phyloP scores from a whole-genome alignment of 2,888 invertebrate genomes.

The Bugula neritina region DNA sequence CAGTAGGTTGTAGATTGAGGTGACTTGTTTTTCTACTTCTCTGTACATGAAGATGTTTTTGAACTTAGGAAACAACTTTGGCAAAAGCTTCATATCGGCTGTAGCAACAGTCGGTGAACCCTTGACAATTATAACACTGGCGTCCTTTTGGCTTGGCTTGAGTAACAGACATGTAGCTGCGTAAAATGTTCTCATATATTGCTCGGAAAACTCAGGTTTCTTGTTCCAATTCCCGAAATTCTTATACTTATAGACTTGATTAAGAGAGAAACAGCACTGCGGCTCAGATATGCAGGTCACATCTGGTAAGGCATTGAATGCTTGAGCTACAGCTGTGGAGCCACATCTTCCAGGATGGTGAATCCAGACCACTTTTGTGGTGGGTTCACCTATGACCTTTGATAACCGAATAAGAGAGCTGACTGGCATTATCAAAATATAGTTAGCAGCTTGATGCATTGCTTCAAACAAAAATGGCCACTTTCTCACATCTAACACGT shows the following conservation, averaged over 20 bases:
- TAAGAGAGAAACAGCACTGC: not conserved
- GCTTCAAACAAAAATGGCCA: not conserved
- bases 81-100: not conserved
- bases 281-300: not conserved
- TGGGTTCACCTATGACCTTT: not conserved
- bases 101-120: not conserved
- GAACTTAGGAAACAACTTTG: not conserved
- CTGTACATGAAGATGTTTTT: not conserved
- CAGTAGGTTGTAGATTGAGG: not conserved
- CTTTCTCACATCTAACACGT: not conserved
- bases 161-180: not conserved
- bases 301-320: conserved; percentile 14
- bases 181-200: not conserved
- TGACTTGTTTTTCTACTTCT: not conserved
- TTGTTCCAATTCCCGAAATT: not conserved
- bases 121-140: not conserved
- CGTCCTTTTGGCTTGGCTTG: not conserved
- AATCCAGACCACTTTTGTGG: not conserved
- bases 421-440: not conserved
- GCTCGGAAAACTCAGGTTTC: not conserved
- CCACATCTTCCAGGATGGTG: not conserved
- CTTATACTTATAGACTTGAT: not conserved
- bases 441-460: not conserved
- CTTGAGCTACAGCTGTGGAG: conserved; percentile 2
- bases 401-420: not conserved